Evolutionary conservation across 2,888 invertebrate species (phyloP).

Genomic region (Arge pagana): DNA sequence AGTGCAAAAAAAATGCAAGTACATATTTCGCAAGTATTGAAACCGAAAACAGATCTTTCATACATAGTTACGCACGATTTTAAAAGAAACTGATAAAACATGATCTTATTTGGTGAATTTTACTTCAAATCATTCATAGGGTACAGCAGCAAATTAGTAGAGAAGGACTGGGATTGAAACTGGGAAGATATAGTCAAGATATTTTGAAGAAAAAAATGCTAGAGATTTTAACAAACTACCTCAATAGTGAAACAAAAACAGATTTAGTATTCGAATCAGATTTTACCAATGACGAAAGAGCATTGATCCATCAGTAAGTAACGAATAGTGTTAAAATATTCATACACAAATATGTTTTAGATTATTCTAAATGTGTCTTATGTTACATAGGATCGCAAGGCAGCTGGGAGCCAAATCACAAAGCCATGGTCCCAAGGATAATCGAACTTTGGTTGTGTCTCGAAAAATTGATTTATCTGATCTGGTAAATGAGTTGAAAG

Average conservation of each 20-base stretch:
- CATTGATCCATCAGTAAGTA: slow-evolving; percentile 63
- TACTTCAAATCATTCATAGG: too few species aligned
- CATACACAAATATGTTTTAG: background rate
- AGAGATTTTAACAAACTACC: slow-evolving; percentile 58
- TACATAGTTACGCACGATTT: background rate
- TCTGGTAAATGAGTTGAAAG: slow-evolving; percentile 58
- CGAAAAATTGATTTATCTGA: slow-evolving; percentile 57
- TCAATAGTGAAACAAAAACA: slow-evolving; percentile 48
- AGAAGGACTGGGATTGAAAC: slow-evolving; percentile 49
- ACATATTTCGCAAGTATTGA: background rate
- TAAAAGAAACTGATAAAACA: background rate
- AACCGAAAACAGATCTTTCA: too few species aligned
- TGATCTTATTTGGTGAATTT: too few species aligned
- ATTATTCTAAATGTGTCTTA: background rate
- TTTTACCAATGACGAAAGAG: slow-evolving; percentile 70
- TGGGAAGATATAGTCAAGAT: slow-evolving; percentile 38
- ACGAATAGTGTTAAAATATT: slow-evolving; percentile 3
- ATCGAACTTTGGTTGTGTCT: slow-evolving; percentile 61
- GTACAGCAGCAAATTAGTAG: slow-evolving; percentile 48
- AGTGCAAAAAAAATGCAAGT: background rate
- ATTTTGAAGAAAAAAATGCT: slow-evolving; percentile 53
- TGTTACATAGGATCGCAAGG: slow-evolving; percentile 50
- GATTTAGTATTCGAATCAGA: slow-evolving; percentile 67
- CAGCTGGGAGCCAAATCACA: slow-evolving; percentile 60
- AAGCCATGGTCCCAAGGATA: slow-evolving; percentile 59